Evolutionary conservation across 1,140 invertebrate species (phyloP), one percentile per base, ranked within the genome.

Genomic region (Drosophila willistoni): DNA sequence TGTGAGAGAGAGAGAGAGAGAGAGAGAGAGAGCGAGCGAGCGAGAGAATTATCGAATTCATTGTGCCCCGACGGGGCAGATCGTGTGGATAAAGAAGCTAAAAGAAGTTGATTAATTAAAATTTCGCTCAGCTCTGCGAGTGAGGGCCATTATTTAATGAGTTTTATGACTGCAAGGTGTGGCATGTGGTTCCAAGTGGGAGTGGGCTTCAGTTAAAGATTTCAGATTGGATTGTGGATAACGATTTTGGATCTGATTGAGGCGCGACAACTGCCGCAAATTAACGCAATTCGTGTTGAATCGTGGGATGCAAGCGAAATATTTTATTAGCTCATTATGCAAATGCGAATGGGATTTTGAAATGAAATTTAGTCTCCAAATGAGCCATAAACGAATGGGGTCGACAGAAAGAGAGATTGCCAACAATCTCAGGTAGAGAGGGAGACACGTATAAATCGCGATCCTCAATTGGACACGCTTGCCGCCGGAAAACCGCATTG

Each of bases 281-380:
- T 89, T 89, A 90, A 79, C 80, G 77, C 64, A 77, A 73, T 69
- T 73, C 73, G 77, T 67, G 56, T 70, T 64, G 71, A 44, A 73
- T 83, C 84, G 84, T 90, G 72, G 86, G 81, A 86, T 86, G 86
- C 87, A 90, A 75, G 82, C 79, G 73, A 90, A 90, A 83, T 86
- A 90, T 83, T 90, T 90, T 86, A 90, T 90, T 82, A 76, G 79
- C 86, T 90, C 86, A 90, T 90, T 90, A 90, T 90, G 82, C 79
- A 90, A 90, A 90, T 77, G 65, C 70, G 80, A 87, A 81, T 84
- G 77, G 77, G 70, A 73, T 75, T 79, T 68, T 60, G 47, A 66
- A 54, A 36, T 29, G 17, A 64, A 57, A 69, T 68, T 44, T 67
- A 39, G 47, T 64, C 44, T 62, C 60, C 68, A 68, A 74, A 80